Evolutionary conservation across 2,113 vertebrate species (phyloP).

Genomic region (Cranoglanis bouderius): DNA sequence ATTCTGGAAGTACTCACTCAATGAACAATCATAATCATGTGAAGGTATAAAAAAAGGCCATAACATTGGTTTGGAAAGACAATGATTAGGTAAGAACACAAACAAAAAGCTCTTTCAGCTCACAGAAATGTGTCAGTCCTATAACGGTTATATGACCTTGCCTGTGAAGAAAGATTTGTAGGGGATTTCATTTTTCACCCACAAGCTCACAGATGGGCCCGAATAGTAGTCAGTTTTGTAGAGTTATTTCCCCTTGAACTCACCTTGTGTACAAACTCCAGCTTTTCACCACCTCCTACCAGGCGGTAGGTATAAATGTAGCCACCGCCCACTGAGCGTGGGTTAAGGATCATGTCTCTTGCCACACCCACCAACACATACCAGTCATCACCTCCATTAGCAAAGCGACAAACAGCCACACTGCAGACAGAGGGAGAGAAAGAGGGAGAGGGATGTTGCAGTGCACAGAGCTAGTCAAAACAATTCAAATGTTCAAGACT

Average conservation of each 20-base stretch:
- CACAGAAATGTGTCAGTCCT: not conserved
- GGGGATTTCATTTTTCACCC: conserved; percentile 3
- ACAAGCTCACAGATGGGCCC: not conserved
- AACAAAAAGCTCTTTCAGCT: not conserved
- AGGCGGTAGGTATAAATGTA: conserved; percentile 97
- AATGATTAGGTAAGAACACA: not conserved
- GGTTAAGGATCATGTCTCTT: conserved; percentile 95
- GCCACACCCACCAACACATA: conserved; percentile 94
- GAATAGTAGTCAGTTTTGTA: not conserved
- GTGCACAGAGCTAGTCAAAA: not conserved
- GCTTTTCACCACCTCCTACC: conserved; percentile 85
- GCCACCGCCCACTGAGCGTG: conserved; percentile 87
- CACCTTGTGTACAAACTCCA: conserved; percentile 98
- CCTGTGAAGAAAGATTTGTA: not conserved
- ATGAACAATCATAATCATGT: not conserved
- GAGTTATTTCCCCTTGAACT: conserved; percentile 44
- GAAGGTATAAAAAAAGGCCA: not conserved
- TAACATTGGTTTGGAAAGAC: not conserved
- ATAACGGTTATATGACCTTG: not conserved
- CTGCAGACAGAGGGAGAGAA: conserved; percentile 63
- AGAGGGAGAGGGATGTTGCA: not conserved
- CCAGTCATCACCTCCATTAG: conserved; percentile 92
- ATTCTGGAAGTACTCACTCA: not conserved
- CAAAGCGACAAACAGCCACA: conserved; percentile 90
- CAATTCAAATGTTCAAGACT: not conserved